A percentile compares a stretch with the other conserved stretches of the same genome.
phyloP scores from a whole-genome alignment of 2,888 invertebrate genomes.

The Stenodera caucasica region DNA sequence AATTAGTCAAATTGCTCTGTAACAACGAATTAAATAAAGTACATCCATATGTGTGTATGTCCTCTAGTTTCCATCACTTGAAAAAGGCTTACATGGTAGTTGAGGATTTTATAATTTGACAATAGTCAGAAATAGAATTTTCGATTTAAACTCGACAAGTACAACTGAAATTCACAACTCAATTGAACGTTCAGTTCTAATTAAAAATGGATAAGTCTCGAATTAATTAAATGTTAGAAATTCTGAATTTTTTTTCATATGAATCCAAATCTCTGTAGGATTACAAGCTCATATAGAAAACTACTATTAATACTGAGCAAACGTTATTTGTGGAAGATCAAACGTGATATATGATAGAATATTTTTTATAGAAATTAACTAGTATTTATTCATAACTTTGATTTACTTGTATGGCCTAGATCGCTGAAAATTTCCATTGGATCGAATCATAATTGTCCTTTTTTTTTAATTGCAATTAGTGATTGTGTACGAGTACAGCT shows the following conservation, averaged over 20 bases:
- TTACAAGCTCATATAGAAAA: too few relatives aligned
- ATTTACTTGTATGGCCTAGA: too few relatives aligned
- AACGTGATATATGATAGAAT: too few relatives aligned
- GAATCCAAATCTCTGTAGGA: too few relatives aligned
- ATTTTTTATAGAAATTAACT: too few relatives aligned
- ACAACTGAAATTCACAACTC: background rate
- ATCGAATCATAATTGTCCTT: background rate
- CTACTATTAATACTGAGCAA: too few relatives aligned
- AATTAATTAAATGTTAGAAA: too few relatives aligned
- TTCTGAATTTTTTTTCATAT: too few relatives aligned
- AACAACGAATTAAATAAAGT: conserved; percentile 40
- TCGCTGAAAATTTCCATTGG: background rate
- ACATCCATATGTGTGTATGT: conserved; percentile 5
- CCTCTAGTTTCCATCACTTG: background rate
- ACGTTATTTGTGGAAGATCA: too few relatives aligned
- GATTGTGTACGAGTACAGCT: background rate
- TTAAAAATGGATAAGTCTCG: background rate
- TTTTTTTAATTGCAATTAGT: background rate
- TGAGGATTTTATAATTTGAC: background rate
- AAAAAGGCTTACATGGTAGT: background rate
- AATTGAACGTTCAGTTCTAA: background rate
- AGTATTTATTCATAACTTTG: too few relatives aligned
- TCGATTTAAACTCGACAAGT: background rate
- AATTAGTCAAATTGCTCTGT: conserved; percentile 39
- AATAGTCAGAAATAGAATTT: background rate